Evolutionary conservation across 2,797 vertebrate genomes (phyloP), one percentile per base, ranked within the genome.

Genomic region (Myotis myotis): DNA sequence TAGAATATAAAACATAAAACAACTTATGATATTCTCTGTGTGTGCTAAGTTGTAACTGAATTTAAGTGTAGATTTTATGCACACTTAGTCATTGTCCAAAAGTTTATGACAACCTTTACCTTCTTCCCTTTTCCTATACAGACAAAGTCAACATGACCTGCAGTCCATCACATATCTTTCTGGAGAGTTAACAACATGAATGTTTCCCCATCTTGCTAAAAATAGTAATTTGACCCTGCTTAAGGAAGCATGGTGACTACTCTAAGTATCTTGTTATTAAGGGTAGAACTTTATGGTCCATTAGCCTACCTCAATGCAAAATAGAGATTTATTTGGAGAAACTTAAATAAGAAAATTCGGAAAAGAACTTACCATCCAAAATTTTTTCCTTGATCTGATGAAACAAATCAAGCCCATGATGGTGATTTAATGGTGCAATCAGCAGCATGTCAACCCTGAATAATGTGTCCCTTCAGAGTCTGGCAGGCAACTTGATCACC

Each of bases 351-450:
- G 89, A 95, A 96, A 96, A 97, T 97, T 94, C 97, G 79, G 97
- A 97, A 98, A 98, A 96, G 30, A 85, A 81, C 93, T 97, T 98
- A 74, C 94, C 41, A 89, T 95, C 93, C 95, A 94, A 76, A 96
- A 97, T 97, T 72, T 92, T 87, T 97, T 97, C 30, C 97, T 97
- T 97, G 96, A 98, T 93, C 97, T 94, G 96, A 98, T 97, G 97
- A 98, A 96, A 98, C 97, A 97, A 97, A 98, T 98, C 97, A 98
- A 97, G 95, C 93, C 97, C 88, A 96, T 93, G 88, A 49, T 92
- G 70, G 96, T 97, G 98, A 98, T 98, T 98, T 98, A 98, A 98
- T 97, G 94, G 96, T 98, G 96, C 96, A 98, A 98, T 98, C 98
- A 98, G 92, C 95, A 97, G 85, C 53, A 70, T 98, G 98, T 98